Conservation (phyloP, 2,888 invertebrate species). For the Gymnosoma rotundatum region DNA sequence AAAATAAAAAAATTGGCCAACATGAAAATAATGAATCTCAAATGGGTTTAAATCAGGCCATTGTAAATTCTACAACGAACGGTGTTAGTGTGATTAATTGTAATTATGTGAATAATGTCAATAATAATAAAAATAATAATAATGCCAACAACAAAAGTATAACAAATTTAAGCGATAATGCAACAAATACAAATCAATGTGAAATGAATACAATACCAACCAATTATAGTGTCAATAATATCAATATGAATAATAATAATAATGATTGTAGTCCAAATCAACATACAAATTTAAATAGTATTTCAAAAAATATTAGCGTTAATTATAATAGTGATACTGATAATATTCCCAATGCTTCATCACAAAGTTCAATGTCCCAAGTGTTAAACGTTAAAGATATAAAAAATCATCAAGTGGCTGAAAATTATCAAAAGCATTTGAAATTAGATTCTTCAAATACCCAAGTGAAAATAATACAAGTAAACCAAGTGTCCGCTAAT, state of each 20-base stretch:
- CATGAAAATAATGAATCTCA: slow-evolving; percentile 54
- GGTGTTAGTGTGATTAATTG: slow-evolving; percentile 81
- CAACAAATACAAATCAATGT: slow-evolving; percentile 64
- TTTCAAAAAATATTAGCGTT: slow-evolving; percentile 70
- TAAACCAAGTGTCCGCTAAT: slow-evolving; percentile 71
- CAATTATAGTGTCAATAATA: slow-evolving; percentile 67
- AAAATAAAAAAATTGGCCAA: slow-evolving; percentile 17
- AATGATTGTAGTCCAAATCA: slow-evolving; percentile 41
- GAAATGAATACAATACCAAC: background rate
- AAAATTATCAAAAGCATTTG: slow-evolving; percentile 62
- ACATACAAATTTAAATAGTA: slow-evolving; percentile 61
- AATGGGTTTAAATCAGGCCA: slow-evolving; percentile 74
- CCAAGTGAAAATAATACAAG: slow-evolving; percentile 78
- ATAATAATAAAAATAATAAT: slow-evolving; percentile 57
- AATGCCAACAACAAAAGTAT: slow-evolving; percentile 66
- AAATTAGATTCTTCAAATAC: slow-evolving; percentile 55
- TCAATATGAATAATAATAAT: slow-evolving; percentile 48
- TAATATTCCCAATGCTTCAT: slow-evolving; percentile 6
- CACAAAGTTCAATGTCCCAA: slow-evolving; percentile 73
- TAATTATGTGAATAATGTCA: slow-evolving; percentile 73
- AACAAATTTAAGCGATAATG: slow-evolving; percentile 68
- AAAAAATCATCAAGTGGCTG: slow-evolving; percentile 66
- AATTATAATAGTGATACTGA: slow-evolving; percentile 71
- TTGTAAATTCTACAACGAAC: slow-evolving; percentile 73
- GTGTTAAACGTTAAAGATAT: slow-evolving; percentile 72